These are phyloP conservation scores for Glaucomys volans DNA, from an alignment of 2,113 vertebrate genomes.

Conservation along the genomic window DNA sequence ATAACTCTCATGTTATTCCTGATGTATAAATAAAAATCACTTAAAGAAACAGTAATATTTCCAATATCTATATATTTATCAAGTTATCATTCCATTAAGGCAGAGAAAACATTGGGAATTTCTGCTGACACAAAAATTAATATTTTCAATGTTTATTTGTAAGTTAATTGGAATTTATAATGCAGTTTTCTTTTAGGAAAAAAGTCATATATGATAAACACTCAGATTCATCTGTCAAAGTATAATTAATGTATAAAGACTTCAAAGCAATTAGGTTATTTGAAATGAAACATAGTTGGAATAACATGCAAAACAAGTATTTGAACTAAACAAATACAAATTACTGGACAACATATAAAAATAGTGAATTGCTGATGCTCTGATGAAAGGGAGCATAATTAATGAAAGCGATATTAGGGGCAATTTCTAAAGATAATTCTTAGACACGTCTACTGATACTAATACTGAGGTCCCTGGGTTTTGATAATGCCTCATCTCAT, in stretches of 20 bases:
- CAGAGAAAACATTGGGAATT: not conserved
- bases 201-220: not conserved
- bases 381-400: not conserved
- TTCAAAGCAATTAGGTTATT: not conserved
- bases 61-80: not conserved
- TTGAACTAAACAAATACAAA: not conserved
- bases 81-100: not conserved
- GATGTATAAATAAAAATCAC: not conserved
- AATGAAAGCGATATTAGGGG: not conserved
- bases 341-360: not conserved
- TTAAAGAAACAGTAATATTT: not conserved
- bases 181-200: not conserved
- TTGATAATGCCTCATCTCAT: not conserved
- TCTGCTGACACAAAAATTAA: not conserved
- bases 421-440: not conserved
- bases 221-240: not conserved
- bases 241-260: not conserved
- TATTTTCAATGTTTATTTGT: not conserved
- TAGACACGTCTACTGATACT: not conserved
- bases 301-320: not conserved
- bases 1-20: not conserved
- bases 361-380: not conserved
- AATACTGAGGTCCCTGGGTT: not conserved
- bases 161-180: not conserved
- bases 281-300: not conserved